phyloP scores from a whole-genome alignment of 2,888 invertebrate species.

The Altica lythri region DNA sequence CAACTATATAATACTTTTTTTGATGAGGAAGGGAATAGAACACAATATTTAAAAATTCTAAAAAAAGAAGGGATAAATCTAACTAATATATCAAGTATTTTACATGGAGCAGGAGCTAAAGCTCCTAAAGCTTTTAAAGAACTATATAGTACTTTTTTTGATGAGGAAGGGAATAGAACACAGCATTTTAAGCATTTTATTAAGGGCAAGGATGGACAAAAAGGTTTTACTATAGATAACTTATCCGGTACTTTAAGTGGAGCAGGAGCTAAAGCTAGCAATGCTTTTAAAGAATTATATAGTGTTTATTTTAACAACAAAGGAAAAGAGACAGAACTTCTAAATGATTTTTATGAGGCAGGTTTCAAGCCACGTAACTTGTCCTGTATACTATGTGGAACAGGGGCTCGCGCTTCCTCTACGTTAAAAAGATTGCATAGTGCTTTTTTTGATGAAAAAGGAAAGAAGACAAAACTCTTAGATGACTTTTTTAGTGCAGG shows the following conservation, averaged over 20 bases:
- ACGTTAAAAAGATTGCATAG: conserved; percentile 40
- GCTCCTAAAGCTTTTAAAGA: too few species aligned
- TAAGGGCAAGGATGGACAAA: conserved; percentile 29
- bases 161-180: too few species aligned
- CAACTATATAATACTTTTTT: too few species aligned
- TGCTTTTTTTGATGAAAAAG: conserved; percentile 40
- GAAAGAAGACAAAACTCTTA: conserved; percentile 43
- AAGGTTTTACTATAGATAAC: conserved; percentile 24
- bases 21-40: too few species aligned
- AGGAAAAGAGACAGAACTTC: conserved; percentile 41
- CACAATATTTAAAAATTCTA: too few species aligned
- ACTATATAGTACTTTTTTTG: too few species aligned
- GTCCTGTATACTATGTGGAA: conserved; percentile 39
- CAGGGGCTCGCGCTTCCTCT: conserved; percentile 37
- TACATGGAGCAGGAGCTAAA: too few species aligned
- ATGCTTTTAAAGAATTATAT: conserved; percentile 46
- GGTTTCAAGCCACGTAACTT: conserved; percentile 43
- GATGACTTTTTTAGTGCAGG: conserved; percentile 40
- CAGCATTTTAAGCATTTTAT: conserved; percentile 29
- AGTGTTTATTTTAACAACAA: conserved; percentile 44
- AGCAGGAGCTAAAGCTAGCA: conserved; percentile 39
- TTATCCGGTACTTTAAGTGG: conserved; percentile 35
- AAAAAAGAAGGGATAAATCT: too few species aligned
- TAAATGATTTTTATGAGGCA: conserved; percentile 45
- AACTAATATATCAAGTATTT: too few species aligned